A percentile compares a stretch with the other conserved stretches of the same genome.
Evolutionary conservation across 2,888 invertebrate genomes (phyloP).

Genomic region (Eristalis pertinax): DNA sequence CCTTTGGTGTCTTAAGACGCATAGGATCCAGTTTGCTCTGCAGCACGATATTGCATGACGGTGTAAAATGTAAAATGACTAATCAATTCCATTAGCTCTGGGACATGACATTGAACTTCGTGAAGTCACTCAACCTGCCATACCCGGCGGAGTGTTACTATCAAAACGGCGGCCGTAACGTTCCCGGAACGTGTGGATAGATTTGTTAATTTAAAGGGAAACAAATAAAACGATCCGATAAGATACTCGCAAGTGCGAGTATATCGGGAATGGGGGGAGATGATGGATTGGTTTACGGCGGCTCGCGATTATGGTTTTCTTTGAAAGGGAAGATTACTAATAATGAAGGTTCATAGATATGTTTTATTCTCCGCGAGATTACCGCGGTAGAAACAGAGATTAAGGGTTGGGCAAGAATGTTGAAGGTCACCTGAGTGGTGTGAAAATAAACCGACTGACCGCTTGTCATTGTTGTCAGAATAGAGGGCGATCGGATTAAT

Average conservation of each 20-base stretch:
- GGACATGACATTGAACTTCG: slow-evolving; percentile 56
- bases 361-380: neutral
- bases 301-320: neutral
- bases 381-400: neutral
- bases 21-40: neutral
- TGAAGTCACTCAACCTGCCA: slow-evolving; percentile 22
- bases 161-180: neutral
- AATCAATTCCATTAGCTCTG: slow-evolving; percentile 24
- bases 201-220: neutral
- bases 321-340: neutral
- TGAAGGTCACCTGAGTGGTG: too few species aligned
- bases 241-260: neutral
- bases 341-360: neutral
- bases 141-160: neutral
- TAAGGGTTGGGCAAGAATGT: neutral
- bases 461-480: too few species aligned
- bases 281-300: neutral
- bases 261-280: neutral
- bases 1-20: neutral
- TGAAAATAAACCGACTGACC: too few species aligned
- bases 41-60: neutral
- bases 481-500: too few species aligned
- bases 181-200: neutral
- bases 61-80: slow-evolving; percentile 33
- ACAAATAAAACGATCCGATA: neutral